Base-by-base conservation (phyloP, 2,797 vertebrate genomes). In the Apogon talboti region DNA sequence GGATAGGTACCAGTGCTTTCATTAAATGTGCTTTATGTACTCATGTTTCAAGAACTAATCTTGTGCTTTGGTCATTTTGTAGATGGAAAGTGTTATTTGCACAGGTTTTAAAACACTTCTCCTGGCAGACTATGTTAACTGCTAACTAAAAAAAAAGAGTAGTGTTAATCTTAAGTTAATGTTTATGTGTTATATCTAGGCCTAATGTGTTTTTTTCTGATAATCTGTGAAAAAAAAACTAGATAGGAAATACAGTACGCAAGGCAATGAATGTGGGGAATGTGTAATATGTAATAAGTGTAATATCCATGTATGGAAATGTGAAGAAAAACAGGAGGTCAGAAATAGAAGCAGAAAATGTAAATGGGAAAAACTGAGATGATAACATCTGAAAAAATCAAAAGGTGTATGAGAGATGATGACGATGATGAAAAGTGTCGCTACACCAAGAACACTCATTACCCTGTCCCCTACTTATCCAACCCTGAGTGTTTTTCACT, bases 391-490 rank as follows among this genome's bases (percentile, higher is more conserved):
- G 52, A 48, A 15, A 30, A 44, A 50, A 38, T 48, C 5, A 15
- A 46, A 19, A 48, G 15, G 33, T 14, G 35, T 48, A 45, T 44
- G 15, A 47, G 15, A 75, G 68, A 57, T 50, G 41, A 73, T 50
- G 40, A 72, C 7, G n/a, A 70, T 74, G 75, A 87, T 78, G 37
- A 48, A 74, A 75, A 55, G 48, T 6, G n/a, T 60, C 57, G 55
- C 66, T 63, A 44, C 66, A 63, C 37, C 54, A 74, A 62, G 74
- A 61, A 73, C 65, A 50, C 63, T 85, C 70, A 87, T 87, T 82
- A 84, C 71, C 77, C 66, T 68, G 67, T 76, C 74, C 47, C 44
- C 24, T 5, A 28, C 64, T 76, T 15, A 53, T 74, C 61, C 62
- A 71, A 66, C 46, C 57, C 42, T 33, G 7, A 74, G 43, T 15